Conservation (phyloP, 1,140 invertebrate species). For the Trichonephila clavipes region DNA sequence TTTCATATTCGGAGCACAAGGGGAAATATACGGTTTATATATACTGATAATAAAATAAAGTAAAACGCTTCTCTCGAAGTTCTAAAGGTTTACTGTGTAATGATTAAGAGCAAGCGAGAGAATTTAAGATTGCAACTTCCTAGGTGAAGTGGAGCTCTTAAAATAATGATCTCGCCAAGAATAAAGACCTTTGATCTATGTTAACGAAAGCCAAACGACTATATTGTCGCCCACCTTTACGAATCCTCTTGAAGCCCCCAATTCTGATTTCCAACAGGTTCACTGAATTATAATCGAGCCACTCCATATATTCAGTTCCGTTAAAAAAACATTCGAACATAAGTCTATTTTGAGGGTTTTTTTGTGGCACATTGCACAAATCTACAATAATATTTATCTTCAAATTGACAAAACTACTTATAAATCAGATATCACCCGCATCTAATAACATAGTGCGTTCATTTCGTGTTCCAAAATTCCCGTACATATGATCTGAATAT, state of each 20-base stretch:
- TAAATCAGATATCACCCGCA: too few species aligned
- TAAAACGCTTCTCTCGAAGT: neutral
- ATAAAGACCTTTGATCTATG: slow-evolving; percentile 57
- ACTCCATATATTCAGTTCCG: neutral
- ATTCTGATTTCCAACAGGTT: slow-evolving; percentile 39
- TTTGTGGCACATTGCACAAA: too few species aligned
- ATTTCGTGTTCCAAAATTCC: too few species aligned
- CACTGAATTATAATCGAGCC: slow-evolving; percentile 53
- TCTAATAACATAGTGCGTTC: too few species aligned
- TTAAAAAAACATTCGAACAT: neutral
- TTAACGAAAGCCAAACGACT: slow-evolving; percentile 58
- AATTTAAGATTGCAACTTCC: neutral
- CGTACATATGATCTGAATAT: too few species aligned
- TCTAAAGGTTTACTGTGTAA: neutral
- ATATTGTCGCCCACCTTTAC: slow-evolving; percentile 20
- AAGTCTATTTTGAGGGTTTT: too few species aligned
- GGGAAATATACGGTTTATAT: too few species aligned
- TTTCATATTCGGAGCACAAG: too few species aligned
- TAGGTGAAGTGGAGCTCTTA: neutral
- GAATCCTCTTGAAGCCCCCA: neutral
- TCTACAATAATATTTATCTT: too few species aligned
- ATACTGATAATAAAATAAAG: too few species aligned
- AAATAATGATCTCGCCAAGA: neutral
- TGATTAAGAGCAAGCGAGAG: neutral
- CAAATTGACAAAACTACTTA: too few species aligned